These are phyloP conservation scores for Hemaris fuciformis DNA, from an alignment of 2,888 invertebrate genomes.

Conservation along the genomic window DNA sequence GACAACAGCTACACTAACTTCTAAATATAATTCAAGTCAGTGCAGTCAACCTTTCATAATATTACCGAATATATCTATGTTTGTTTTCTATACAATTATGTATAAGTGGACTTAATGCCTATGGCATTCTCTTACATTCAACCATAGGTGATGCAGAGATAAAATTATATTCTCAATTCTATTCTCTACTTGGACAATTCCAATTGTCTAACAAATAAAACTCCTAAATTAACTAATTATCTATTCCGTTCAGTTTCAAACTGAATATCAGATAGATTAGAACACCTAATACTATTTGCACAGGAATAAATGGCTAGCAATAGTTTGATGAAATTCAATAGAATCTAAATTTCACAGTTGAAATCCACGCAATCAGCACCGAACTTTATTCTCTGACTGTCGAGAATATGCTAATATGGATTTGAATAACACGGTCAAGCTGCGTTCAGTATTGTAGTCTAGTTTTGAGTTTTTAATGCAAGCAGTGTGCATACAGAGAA, in stretches of 20 bases:
- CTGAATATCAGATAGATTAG: neutral
- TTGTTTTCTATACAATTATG: too few relatives aligned
- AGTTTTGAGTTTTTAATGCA: neutral
- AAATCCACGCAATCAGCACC: neutral
- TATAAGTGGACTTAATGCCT: too few relatives aligned
- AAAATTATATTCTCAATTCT: too few relatives aligned
- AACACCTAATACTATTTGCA: conserved; percentile 1
- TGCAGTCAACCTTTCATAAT: too few relatives aligned
- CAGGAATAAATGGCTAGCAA: conserved; percentile 10
- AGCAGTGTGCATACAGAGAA: too few relatives aligned
- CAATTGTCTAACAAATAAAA: too few relatives aligned
- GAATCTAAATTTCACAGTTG: neutral
- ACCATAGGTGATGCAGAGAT: too few relatives aligned
- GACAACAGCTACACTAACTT: too few relatives aligned
- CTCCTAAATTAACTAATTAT: neutral
- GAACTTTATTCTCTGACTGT: neutral
- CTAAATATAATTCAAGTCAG: too few relatives aligned
- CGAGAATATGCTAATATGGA: conserved; percentile 1
- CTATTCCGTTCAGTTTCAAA: neutral
- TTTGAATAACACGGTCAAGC: neutral
- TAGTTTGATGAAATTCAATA: neutral
- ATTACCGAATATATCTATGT: too few relatives aligned
- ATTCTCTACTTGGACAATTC: too few relatives aligned
- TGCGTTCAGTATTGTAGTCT: neutral
- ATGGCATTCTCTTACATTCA: too few relatives aligned